phyloP scores from a whole-genome alignment of 2,797 vertebrate genomes.

The Capromys pilorides region DNA sequence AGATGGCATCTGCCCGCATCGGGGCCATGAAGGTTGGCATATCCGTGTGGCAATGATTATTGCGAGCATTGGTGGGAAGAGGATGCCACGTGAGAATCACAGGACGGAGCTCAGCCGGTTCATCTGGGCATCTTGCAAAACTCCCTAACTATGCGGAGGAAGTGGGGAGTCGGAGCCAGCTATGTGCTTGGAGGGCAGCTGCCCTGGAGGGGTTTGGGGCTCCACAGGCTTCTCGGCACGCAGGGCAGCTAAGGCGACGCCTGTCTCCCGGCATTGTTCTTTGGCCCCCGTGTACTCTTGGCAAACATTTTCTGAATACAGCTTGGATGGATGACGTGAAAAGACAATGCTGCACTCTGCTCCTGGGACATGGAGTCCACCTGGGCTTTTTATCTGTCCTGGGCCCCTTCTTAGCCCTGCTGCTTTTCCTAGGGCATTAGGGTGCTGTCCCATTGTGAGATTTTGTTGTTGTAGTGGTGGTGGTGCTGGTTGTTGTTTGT shows the following conservation, averaged over 20 bases:
- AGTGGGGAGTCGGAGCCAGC: neutral
- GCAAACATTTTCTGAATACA: neutral
- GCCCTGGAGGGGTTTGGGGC: neutral
- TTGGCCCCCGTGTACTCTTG: neutral
- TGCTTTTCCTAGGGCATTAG: neutral
- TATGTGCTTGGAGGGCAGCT: neutral
- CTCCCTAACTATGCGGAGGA: neutral
- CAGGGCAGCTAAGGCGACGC: neutral
- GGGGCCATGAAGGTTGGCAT: neutral
- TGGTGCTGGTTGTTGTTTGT: neutral
- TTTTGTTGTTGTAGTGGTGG: neutral
- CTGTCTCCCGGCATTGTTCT: neutral
- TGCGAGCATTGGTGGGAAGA: neutral
- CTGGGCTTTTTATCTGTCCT: neutral
- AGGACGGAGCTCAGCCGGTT: fast-evolving
- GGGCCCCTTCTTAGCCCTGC: neutral
- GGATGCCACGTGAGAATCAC: too few species aligned
- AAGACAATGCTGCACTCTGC: neutral
- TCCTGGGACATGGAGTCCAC: neutral
- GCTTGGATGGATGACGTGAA: neutral
- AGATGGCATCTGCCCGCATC: neutral
- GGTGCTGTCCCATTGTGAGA: neutral
- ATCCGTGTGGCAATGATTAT: neutral
- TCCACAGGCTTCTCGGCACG: neutral
- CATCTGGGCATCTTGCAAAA: neutral